These are phyloP conservation scores for Aspidiotus rigidus DNA, from an alignment of 2,888 invertebrate genomes.

Conservation along the genomic window DNA sequence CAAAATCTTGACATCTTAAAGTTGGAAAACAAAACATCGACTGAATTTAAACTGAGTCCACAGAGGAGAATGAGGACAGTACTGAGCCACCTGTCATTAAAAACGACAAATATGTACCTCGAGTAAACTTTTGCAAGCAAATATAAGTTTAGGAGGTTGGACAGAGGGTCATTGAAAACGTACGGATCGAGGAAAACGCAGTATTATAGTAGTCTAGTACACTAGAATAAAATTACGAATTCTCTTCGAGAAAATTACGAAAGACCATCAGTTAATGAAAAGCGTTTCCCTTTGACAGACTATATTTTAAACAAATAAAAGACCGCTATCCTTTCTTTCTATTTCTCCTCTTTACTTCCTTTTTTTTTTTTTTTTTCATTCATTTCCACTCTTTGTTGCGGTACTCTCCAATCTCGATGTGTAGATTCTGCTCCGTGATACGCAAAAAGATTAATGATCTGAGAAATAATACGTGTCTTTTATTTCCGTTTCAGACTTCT, in stretches of 20 bases:
- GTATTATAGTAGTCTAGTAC: too few relatives aligned
- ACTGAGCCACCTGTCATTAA: background rate
- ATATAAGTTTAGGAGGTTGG: background rate
- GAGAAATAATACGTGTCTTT: background rate
- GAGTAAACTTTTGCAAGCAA: background rate
- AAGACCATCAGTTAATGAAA: constrained; percentile 28
- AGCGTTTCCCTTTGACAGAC: constrained; percentile 3
- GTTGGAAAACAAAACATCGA: too few relatives aligned
- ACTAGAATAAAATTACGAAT: background rate
- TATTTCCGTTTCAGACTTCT: constrained; percentile 51
- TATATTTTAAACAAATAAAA: too few relatives aligned
- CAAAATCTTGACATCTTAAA: too few relatives aligned
- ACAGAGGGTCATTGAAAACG: too few relatives aligned
- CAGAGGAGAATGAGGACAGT: background rate
- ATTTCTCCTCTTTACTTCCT: background rate
- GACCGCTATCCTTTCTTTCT: background rate
- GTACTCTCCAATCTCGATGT: background rate
- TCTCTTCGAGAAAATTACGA: constrained; percentile 10
- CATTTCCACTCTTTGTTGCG: background rate
- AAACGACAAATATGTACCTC: background rate
- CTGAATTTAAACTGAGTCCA: background rate
- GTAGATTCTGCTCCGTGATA: background rate
- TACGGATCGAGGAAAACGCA: too few relatives aligned
- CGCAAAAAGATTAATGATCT: background rate
- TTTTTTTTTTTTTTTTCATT: background rate